Conservation (phyloP, 2,888 invertebrate species). For the Perizoma affinitatum region DNA sequence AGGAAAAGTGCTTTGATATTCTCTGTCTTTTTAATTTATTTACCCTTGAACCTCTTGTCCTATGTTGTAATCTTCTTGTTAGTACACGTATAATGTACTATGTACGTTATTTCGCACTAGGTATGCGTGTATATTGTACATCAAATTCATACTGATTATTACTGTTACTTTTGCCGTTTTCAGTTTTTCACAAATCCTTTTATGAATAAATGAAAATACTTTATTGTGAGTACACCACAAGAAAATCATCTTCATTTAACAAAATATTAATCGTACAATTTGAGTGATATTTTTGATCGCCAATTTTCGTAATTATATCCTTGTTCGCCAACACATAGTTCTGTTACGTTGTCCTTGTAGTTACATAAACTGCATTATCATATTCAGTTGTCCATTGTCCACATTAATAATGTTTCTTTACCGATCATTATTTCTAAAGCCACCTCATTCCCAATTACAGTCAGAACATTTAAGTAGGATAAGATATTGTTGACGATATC, state of each 20-base stretch:
- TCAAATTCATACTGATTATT: too few species aligned
- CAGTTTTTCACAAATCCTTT: not conserved
- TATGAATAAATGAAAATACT: too few species aligned
- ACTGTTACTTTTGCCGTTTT: not conserved
- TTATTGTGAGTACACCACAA: too few species aligned
- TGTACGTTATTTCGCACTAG: not conserved
- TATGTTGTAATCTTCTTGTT: not conserved
- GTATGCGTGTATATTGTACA: not conserved
- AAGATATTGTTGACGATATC: conserved; percentile 28
- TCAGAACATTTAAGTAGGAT: conserved; percentile 12
- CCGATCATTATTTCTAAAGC: not conserved
- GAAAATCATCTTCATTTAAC: too few species aligned
- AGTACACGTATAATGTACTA: too few species aligned
- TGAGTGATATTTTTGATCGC: too few species aligned
- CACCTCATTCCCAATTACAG: not conserved
- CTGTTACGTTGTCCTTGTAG: not conserved
- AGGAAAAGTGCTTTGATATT: not conserved
- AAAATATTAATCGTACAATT: too few species aligned
- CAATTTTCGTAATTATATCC: too few species aligned
- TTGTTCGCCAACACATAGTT: too few species aligned
- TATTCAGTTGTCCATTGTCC: too few species aligned
- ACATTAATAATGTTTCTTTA: too few species aligned
- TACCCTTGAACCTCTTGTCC: not conserved
- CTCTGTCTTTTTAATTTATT: not conserved
- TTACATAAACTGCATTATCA: too few species aligned